Evolutionary conservation across 2,797 vertebrate species (phyloP).

Genomic region (Gadopsis marmoratus): DNA sequence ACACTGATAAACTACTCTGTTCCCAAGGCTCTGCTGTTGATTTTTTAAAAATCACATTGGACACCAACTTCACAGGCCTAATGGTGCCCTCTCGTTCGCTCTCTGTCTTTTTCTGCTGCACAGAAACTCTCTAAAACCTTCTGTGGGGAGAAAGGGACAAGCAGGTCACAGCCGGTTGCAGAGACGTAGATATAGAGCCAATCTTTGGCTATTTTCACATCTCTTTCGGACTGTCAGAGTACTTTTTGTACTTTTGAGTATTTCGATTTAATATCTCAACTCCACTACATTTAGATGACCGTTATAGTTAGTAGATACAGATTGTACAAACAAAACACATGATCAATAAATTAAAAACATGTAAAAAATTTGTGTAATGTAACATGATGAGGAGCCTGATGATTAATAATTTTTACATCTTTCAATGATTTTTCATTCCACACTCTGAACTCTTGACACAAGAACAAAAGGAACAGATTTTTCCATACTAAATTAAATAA

Average conservation of each 20-base stretch:
- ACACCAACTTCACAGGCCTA: background rate
- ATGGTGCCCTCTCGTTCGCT: background rate
- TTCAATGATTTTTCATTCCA: too few species aligned
- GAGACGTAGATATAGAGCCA: conserved; percentile 1
- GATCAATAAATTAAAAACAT: background rate
- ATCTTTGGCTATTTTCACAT: background rate
- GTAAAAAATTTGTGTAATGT: too few species aligned
- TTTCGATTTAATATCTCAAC: background rate
- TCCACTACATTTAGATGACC: background rate
- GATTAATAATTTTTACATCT: too few species aligned
- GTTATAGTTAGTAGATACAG: background rate
- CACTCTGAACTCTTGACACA: too few species aligned
- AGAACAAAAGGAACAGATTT: too few species aligned
- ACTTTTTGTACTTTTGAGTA: background rate
- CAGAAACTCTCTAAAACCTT: conserved; percentile 24
- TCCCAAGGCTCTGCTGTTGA: background rate
- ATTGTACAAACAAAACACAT: background rate
- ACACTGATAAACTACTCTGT: background rate
- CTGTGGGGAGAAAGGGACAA: background rate
- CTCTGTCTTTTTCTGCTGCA: background rate
- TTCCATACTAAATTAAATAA: too few species aligned
- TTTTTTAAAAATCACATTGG: conserved; percentile 28
- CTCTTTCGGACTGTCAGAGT: too few species aligned
- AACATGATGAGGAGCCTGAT: too few species aligned
- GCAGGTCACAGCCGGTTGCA: conserved; percentile 21